These are phyloP conservation scores for Staurois parvus DNA, from an alignment of 2,797 vertebrate genomes.

Conservation along the genomic window DNA sequence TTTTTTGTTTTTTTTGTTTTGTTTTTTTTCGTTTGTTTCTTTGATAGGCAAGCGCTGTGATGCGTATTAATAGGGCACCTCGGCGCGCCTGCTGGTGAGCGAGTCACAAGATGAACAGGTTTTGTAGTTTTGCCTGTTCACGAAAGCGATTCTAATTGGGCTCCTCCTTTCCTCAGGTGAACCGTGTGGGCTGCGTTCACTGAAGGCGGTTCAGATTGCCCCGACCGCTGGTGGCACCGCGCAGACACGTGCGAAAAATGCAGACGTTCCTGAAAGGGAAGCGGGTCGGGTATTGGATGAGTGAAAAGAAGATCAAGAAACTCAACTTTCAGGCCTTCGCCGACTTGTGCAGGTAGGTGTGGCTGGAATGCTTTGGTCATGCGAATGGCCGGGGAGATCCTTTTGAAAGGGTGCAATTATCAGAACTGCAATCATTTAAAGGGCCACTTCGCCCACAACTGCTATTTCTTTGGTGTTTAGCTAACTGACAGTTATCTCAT, in stretches of 20 bases:
- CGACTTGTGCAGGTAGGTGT: constrained; percentile 91
- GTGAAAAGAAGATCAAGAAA: constrained; percentile 98
- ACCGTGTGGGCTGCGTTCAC: neutral
- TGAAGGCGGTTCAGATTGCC: neutral
- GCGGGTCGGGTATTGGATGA: constrained; percentile 96
- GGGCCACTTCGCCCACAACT: too few species aligned
- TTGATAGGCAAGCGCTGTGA: too few species aligned
- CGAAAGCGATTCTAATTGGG: neutral
- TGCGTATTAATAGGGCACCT: too few species aligned
- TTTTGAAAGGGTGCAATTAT: too few species aligned
- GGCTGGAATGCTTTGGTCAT: too few species aligned
- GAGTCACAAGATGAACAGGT: neutral
- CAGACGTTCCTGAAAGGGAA: constrained; percentile 96
- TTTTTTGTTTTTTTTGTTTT: too few species aligned
- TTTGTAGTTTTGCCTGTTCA: neutral
- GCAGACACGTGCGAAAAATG: constrained; percentile 75
- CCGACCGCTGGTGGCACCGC: neutral
- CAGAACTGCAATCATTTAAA: too few species aligned
- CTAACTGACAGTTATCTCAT: too few species aligned
- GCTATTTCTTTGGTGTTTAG: too few species aligned
- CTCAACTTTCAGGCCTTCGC: constrained; percentile 97
- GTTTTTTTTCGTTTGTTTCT: too few species aligned
- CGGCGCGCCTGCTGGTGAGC: too few species aligned
- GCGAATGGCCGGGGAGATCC: too few species aligned
- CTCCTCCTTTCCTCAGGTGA: neutral